Evolutionary conservation across 2,113 vertebrate species (phyloP).

Genomic region (Microcebus lehilahytsara): DNA sequence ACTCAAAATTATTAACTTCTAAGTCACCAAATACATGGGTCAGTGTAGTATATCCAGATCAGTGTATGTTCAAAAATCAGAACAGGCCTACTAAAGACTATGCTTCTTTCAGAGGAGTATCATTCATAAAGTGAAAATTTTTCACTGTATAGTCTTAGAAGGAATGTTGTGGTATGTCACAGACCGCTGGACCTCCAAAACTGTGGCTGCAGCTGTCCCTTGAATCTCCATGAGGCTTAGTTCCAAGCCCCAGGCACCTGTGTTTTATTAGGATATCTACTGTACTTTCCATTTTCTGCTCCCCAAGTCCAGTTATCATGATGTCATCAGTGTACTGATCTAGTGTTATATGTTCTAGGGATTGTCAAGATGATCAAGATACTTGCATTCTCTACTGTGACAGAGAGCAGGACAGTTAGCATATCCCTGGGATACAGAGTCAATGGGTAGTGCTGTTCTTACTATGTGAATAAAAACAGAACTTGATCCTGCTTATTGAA

Average conservation of each 20-base stretch:
- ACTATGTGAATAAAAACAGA: slow-evolving; percentile 27
- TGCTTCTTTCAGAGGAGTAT: background rate
- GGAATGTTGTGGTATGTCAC: background rate
- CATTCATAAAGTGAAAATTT: background rate
- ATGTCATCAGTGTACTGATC: background rate
- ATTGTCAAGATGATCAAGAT: background rate
- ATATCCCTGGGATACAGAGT: background rate
- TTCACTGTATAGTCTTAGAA: background rate
- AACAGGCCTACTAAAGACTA: background rate
- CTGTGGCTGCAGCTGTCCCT: no score
- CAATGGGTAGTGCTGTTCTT: background rate
- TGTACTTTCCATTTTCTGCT: background rate
- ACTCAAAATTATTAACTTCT: background rate
- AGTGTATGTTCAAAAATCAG: background rate
- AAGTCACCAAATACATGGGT: background rate
- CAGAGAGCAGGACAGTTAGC: background rate
- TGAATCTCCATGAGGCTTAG: background rate
- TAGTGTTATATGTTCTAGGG: background rate
- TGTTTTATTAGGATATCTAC: background rate
- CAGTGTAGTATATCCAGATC: background rate
- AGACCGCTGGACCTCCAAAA: background rate
- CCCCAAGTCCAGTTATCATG: background rate
- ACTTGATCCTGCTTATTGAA: background rate
- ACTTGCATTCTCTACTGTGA: background rate
- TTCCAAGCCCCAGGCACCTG: background rate